Conservation (phyloP, 2,888 invertebrate genomes). For the Agrochola circellaris region DNA sequence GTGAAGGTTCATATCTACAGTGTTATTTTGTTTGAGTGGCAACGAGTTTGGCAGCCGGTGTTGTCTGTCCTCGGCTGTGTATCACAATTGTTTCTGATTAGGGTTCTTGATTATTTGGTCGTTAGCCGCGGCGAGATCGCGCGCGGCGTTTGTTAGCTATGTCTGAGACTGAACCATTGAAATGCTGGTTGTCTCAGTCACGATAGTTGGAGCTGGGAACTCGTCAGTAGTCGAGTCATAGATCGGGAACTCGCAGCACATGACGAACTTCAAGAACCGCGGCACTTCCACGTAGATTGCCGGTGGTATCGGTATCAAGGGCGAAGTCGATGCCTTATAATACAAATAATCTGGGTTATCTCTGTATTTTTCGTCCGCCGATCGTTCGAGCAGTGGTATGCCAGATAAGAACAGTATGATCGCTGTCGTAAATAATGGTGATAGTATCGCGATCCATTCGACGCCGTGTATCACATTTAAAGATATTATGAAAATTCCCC, state of each 20-base stretch:
- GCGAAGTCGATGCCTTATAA: slow-evolving; percentile 97
- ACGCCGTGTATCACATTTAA: slow-evolving; percentile 95
- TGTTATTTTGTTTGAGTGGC: slow-evolving; percentile 86
- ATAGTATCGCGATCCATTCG: slow-evolving; percentile 96
- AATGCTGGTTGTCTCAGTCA: slow-evolving; percentile 93
- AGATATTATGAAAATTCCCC: slow-evolving; percentile 97
- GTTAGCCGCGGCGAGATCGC: slow-evolving; percentile 84
- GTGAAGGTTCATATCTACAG: slow-evolving; percentile 86
- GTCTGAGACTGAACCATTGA: slow-evolving; percentile 93
- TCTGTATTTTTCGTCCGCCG: slow-evolving; percentile 96
- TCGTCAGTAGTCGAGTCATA: slow-evolving; percentile 94
- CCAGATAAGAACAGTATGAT: slow-evolving; percentile 97
- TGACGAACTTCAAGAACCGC: slow-evolving; percentile 94
- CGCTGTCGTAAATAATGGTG: slow-evolving; percentile 96
- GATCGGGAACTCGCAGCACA: slow-evolving; percentile 97
- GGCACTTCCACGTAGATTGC: slow-evolving; percentile 97
- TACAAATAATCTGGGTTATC: slow-evolving; percentile 96
- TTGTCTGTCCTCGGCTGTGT: slow-evolving; percentile 84
- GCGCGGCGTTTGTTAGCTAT: slow-evolving; percentile 92
- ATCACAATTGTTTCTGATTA: slow-evolving; percentile 88
- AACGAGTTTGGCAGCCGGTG: slow-evolving; percentile 86
- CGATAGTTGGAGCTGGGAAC: slow-evolving; percentile 91
- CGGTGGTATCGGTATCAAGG: slow-evolving; percentile 96
- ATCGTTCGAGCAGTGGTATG: slow-evolving; percentile 96
- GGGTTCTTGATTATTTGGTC: slow-evolving; percentile 78